Base-by-base conservation (phyloP, 1,140 invertebrate species). In the Rhyzopertha dominica region DNA sequence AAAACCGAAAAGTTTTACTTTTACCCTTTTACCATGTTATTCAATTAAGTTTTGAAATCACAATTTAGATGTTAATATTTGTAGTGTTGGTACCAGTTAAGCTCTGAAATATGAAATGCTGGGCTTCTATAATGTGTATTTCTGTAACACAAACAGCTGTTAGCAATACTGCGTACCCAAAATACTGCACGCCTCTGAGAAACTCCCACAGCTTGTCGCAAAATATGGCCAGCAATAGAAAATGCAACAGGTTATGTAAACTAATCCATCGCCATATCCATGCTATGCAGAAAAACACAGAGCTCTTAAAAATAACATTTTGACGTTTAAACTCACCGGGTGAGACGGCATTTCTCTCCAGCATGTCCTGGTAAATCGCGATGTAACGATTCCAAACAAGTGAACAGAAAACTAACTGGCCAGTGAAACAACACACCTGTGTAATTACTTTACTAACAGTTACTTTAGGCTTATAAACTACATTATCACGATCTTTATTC, bases 311-410 rank as follows among this genome's bases (percentile, higher is more conserved):
- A 12, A 73, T 67, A 35, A 60, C 69, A 49, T 72, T 74, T 53
- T 81, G 80, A 44, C 72, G 66, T 13, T 64, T 54, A 44, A 66
- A 71, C 61, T 71, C 74, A 18, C 50, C 57, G 8, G 42, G 51
- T 30, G 63, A 72, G n/a, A 76, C 70, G 38, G 73, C 65, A 9
- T 75, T 71, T 10, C 74, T 72, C 58, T 88, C 85, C 8, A 89
- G 56, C 42, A 87, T 66, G 48, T 84, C 75, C 53, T 87, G 84
- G 59, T 88, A 90, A 1, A 84, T 61, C 32, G 79, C 78, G 54
- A 89, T 86, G 47, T 87, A 87, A 8, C 84, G 76, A 70, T 90
- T 88, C 86, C 86, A 90, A 2, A 79, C 78, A 46, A 79, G 68
- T 4, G 84, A 87, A 35, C 81, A 82, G 1, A 87, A 58, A 19